Conservation (phyloP, 2,113 vertebrate genomes). For the Amazona vittata region DNA sequence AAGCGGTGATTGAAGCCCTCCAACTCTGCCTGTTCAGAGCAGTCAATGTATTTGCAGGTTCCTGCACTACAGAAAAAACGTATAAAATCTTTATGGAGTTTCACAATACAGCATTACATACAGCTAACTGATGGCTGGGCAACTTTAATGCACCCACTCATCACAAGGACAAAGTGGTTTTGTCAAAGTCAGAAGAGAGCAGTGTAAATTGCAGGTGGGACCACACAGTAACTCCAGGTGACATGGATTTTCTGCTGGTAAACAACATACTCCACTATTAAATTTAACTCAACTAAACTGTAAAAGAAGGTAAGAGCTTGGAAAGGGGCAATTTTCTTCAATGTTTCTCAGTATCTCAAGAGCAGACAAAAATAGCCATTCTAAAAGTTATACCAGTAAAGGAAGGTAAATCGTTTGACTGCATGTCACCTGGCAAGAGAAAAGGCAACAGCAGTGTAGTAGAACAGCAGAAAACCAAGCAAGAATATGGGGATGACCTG, state of each 20-base stretch:
- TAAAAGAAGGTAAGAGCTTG: not conserved
- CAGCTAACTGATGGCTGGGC: not conserved
- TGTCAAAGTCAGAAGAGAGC: not conserved
- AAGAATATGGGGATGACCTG: not conserved
- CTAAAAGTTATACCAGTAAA: not conserved
- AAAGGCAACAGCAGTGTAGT: not conserved
- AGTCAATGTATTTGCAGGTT: not conserved
- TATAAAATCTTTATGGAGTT: not conserved
- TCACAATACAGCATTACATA: not conserved
- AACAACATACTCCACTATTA: not conserved
- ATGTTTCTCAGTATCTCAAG: not conserved
- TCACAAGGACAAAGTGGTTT: not conserved
- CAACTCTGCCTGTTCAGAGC: not conserved
- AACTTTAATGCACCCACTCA: not conserved
- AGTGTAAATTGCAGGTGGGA: not conserved
- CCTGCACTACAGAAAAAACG: not conserved
- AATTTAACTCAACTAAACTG: not conserved
- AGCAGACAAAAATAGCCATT: not conserved
- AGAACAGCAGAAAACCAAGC: not conserved
- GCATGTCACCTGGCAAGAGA: not conserved
- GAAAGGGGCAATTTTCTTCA: conserved; percentile 4
- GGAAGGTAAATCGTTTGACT: not conserved
- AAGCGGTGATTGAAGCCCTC: not conserved
- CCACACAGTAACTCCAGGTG: not conserved
- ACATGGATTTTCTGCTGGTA: not conserved